phyloP scores from a whole-genome alignment of 1,140 invertebrate genomes.

The Orussus abietinus region DNA sequence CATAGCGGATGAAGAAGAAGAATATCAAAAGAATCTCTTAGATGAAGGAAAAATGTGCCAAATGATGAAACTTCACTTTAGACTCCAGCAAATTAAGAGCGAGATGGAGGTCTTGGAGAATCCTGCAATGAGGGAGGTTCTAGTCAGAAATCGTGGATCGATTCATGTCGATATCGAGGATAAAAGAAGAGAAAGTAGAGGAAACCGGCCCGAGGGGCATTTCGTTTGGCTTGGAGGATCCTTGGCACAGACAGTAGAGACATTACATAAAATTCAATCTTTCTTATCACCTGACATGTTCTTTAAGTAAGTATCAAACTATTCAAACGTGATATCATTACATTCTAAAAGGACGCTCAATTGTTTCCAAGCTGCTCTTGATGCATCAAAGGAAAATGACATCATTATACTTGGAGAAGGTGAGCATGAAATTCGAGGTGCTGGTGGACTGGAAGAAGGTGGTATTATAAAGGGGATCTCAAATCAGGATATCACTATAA shows the following conservation, averaged over 20 bases:
- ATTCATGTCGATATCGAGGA: slow-evolving; percentile 26
- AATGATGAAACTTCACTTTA: slow-evolving; percentile 56
- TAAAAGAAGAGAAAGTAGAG: slow-evolving; percentile 26
- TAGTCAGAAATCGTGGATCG: slow-evolving; percentile 34
- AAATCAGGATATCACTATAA: slow-evolving; percentile 24
- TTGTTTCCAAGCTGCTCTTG: slow-evolving; percentile 50
- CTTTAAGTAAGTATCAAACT: slow-evolving; percentile 35
- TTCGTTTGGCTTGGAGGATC: slow-evolving; percentile 54
- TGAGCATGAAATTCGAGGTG: slow-evolving; percentile 42
- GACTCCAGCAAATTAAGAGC: slow-evolving; percentile 58
- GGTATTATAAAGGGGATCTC: slow-evolving; percentile 48
- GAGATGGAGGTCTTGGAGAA: slow-evolving; percentile 62
- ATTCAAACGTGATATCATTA: slow-evolving; percentile 4
- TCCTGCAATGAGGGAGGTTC: slow-evolving; percentile 55
- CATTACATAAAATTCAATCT: slow-evolving; percentile 44
- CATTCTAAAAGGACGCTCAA: slow-evolving; percentile 35
- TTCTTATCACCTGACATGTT: slow-evolving; percentile 39
- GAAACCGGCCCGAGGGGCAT: slow-evolving; percentile 36
- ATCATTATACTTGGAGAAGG: slow-evolving; percentile 49
- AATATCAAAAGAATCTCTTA: slow-evolving; percentile 30
- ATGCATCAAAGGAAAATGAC: slow-evolving; percentile 45
- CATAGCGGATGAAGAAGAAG: slow-evolving; percentile 48
- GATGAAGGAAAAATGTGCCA: slow-evolving; percentile 45
- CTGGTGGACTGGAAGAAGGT: slow-evolving; percentile 52
- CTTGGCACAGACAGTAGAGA: slow-evolving; percentile 47